A percentile compares a stretch with the other conserved stretches of the same genome.
These are phyloP conservation scores for Notechis scutatus DNA, from an alignment of 2,113 vertebrate genomes.

Conservation along the genomic window DNA sequence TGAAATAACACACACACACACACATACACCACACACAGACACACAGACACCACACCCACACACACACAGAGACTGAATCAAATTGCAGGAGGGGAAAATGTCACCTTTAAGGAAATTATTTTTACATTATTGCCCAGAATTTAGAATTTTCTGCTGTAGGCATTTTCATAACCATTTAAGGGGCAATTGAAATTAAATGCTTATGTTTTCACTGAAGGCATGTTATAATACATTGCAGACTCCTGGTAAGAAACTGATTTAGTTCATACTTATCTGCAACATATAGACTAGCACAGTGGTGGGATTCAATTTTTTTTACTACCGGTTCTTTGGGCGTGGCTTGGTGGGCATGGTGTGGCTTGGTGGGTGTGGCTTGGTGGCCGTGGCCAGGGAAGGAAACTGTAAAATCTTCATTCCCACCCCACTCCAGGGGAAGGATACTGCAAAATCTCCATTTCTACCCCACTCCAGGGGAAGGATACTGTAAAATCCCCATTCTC, in stretches of 20 bases:
- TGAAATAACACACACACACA: neutral
- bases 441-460: too few species aligned
- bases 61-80: neutral
- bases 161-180: neutral
- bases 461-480: too few species aligned
- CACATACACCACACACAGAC: neutral
- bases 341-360: too few species aligned
- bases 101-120: neutral
- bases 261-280: neutral
- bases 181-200: neutral
- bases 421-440: too few species aligned
- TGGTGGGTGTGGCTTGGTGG: too few species aligned
- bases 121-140: neutral
- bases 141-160: neutral
- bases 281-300: neutral
- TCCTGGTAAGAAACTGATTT: neutral
- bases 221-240: neutral
- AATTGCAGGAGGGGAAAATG: neutral
- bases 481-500: too few species aligned
- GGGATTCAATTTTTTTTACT: too few species aligned
- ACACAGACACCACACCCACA: neutral
- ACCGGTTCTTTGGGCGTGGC: too few species aligned
- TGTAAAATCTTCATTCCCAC: too few species aligned
- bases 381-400: too few species aligned
- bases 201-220: neutral